Base-by-base conservation (phyloP, 2,113 vertebrate genomes). In the Megaptera novaeangliae region DNA sequence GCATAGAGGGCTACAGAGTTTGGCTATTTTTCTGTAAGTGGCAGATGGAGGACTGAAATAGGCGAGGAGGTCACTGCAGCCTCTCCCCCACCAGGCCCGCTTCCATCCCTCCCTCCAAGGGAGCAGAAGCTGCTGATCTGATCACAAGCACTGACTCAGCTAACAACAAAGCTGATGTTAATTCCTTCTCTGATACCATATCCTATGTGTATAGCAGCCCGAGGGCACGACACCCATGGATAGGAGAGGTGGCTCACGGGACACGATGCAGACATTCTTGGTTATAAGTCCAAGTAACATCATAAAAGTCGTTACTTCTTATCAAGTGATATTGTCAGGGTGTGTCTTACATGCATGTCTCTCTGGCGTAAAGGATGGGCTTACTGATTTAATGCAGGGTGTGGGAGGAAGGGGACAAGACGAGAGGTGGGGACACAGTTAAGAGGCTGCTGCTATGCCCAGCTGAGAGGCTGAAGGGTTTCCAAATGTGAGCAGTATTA, bases 171-270 rank as follows among this genome's bases (percentile, higher is more conserved):
- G 17, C 13, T 12, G 21, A n/a, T 14, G 80, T 39, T 23, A 17
- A 57, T 15, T 31, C 88, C 31, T 55, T 31, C 81, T 59, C 81
- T 61, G 52, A 27, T 5, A 21, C 11, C 29, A 9, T 4, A 4
- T 13, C 46, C 61, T 39, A 31, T 0, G 20, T 36, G 46, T 9
- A 25, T 0, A 81, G 36, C 61, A 21, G 27, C 63, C 57, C 14
- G 2, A 72, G 52, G 41, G 46, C 31, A 49, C 0, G 0, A 46
- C 49, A 44, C 8, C 46, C 34, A 0, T 0, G 31, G n/a, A n/a
- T 21, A 52, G 81, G 34, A 61, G 63, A 69, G 52, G 18, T 63
- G 71, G 20, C 52, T 31, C 27, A 14, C 11, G 39, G 71, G 57
- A 41, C 39, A 6, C 0, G 10, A 20, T 18, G 39, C 63, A 49